Percentiles rank a stretch among this genome's conserved stretches.
Conservation (phyloP, 2,797 vertebrate genomes). For the Loris lydekkerianus region DNA sequence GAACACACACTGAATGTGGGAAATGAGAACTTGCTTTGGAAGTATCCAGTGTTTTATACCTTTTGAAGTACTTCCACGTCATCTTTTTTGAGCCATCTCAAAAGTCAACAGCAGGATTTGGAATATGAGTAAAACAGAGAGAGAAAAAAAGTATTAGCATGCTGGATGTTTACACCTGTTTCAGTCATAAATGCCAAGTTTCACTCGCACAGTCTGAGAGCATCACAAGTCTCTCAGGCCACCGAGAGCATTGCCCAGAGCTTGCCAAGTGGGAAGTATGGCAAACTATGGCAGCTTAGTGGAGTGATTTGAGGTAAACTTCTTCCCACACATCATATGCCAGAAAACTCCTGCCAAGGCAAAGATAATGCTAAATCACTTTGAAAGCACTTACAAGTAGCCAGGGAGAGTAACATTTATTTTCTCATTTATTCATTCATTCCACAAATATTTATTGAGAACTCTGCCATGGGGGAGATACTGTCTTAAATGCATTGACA, state of each 20-base stretch:
- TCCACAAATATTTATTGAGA: neutral
- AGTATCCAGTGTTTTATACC: neutral
- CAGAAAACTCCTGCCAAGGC: neutral
- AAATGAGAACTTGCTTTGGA: neutral
- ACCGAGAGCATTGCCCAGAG: neutral
- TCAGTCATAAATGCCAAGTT: neutral
- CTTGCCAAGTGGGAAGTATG: neutral
- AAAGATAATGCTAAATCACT: neutral
- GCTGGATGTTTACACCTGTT: accelerated
- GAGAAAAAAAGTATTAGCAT: neutral
- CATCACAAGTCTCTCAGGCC: neutral
- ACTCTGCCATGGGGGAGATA: neutral
- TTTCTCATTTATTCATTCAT: neutral
- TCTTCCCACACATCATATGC: neutral
- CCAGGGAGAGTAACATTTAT: neutral
- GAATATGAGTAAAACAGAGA: neutral
- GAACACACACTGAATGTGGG: neutral
- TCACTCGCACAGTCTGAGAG: neutral
- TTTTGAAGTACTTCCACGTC: neutral
- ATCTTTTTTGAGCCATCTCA: neutral
- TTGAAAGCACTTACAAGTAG: neutral
- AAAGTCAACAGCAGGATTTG: neutral
- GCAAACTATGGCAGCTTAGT: neutral
- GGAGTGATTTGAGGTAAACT: neutral
- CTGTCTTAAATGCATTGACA: neutral